Evolutionary conservation across 2,888 invertebrate species (phyloP), one percentile per base, ranked within the genome.

Genomic region (Nemapogon koenigi): DNA sequence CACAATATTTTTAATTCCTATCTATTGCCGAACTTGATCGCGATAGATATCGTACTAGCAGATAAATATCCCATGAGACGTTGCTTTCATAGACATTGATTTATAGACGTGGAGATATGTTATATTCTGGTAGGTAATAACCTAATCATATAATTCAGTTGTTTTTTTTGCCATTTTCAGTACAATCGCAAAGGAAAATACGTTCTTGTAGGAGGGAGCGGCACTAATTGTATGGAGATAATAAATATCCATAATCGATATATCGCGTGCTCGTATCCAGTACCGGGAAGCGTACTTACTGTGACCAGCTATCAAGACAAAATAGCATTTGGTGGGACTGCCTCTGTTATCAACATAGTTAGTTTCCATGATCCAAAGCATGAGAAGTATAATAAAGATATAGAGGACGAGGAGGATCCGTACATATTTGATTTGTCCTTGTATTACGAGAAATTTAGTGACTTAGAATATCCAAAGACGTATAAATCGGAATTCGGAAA

Each of bases 171-270:
- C 13, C 16, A 22, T 27, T 60, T 59, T 19, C 59, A 79, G 78
- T 65, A 48, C 44, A 78, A 79, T 43, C 69, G 76, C 15, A 75
- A 78, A 57, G 78, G 76, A 1, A 78, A 78, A 43, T 79, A 78
- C 46, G 72, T 53, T 0, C 59, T 79, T 29, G 59, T 75, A 11
- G 79, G 78, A 2, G 79, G 79, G 30, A 76, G 78, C 26, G 79
- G 79, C 1, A 76, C 78, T 2, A 65, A 60, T 19, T 69, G 72
- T 43, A 55, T 79, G 1, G 79, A 79, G 46, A 63, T 76, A 3
- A 62, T 79, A 35, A 78, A 79, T 43, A 59, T 79, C 0, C 72
- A 78, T 51, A 72, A 79, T 44, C 54, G 78, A 3, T 72, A 73
- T 44, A 73, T 78, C 31, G 46, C 60, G 6, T 78, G 75, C 39